Base-by-base conservation (phyloP, 2,888 invertebrate species). In the Buathra laborator region DNA sequence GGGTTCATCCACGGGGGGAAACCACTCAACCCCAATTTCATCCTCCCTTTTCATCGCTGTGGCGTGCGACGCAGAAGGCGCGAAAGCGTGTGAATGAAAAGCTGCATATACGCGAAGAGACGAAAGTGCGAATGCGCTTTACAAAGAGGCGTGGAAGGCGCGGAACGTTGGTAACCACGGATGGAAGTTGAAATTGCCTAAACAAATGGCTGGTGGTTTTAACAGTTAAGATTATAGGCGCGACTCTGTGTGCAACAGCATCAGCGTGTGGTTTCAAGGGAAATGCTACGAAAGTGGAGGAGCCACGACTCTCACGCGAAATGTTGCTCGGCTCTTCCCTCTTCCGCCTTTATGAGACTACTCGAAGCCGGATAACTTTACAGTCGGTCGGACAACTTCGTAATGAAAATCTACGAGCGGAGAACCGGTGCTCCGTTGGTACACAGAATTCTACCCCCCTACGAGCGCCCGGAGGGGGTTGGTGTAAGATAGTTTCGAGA, bases 371-470 rank as follows among this genome's bases (percentile, higher is more conserved):
- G 76, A 51, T 82, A 85, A 85, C 82, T 85, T 85, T 80, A 82
- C 82, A 75, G 79, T 82, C 85, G 67, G 82, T 67, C 76, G 79
- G 79, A 66, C 32, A 85, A 85, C 85, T 85, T 85, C 71, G 85
- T 85, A 85, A 85, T 85, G 85, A 85, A 85, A 85, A 85, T 85
- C 79, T 82, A 85, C 85, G 82, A 72, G 79, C 46, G 24, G 24
- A 24, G 24, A 24, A 24, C 80, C 51, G 43, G 67, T 53, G 62
- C 59, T 78, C 78, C 64, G 6, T 24, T 12, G 32, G 5, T 14
- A n/a, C 53, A 32, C 48, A 19, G 44, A 37, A 44, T 24, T 48
- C 59, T n/a, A 16, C 29, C 24, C 29, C 29, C 19, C n/a, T 5
- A n/a, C 19, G 9, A 19, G 16, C 29, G 14, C 12, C 24, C 29